Base-by-base conservation (phyloP, 2,113 vertebrate genomes). In the Boulengerochromis microlepis region DNA sequence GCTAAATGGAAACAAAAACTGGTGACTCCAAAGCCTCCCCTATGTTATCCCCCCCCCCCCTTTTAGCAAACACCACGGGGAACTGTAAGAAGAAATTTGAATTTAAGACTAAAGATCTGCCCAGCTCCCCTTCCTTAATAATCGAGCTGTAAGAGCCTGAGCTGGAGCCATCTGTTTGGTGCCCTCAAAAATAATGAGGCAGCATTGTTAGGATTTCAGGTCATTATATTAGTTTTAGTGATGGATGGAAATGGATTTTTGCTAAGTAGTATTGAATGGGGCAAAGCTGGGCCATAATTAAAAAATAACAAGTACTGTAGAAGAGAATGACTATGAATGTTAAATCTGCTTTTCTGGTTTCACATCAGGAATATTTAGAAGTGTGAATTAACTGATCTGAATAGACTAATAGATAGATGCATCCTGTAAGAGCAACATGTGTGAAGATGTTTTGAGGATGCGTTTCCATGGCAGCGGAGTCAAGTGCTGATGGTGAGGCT, bases 391-490 rank as follows among this genome's bases (percentile, higher is more conserved):
- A 19, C 6, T 47, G 42, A 9, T 59, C 9, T 13, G 50, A 54
- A 69, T 22, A 11, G 82, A 78, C 31, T 26, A 8, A 15, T 2
- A 81, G 24, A 52, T 16, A 40, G 2, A 80, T 53, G 16, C 8
- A 24, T n/a, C 19, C 24, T 82, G 33, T 64, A 11, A 16, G 56
- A 15, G 56, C 35, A 82, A 50, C 86, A 80, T 59, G 66, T 66
- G 35, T 54, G 31, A 56, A 15, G 66, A 86, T 80, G 81, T 82
- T 89, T 22, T 31, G 54, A 84, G 80, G 74, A 80, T 52, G 71
- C 7, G 85, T 90, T 85, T 83, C 89, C 81, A 88, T 86, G 83
- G 86, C 38, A 85, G 90, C 82, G n/a, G 82, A 89, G 80, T 83
- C 35, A 26, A 86, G 76, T 52, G 53, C 64, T 8, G 59, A 64